Base-by-base conservation (phyloP, 2,113 vertebrate genomes). In the Butorides virescens region DNA sequence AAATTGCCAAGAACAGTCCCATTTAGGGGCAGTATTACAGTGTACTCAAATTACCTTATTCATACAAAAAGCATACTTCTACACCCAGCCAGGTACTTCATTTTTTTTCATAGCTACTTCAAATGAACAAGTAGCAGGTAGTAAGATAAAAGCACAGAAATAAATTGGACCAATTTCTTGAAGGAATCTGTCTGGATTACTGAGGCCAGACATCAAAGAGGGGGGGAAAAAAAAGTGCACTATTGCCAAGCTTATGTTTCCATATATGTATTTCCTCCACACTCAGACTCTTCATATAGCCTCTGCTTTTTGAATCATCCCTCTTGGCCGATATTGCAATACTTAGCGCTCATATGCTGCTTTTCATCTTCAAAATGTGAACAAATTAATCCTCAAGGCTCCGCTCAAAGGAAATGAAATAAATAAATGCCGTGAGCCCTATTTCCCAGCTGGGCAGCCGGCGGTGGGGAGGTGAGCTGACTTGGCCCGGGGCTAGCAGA, bases 101-200 rank as follows among this genome's bases (percentile, higher is more conserved):
- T 10, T 73, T 80, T 70, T 70, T 66, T 76, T 61, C 89, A 34
- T 47, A 72, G 71, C 62, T 76, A 30, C 86, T 88, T 88, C 91
- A 80, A 74, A 93, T 73, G 91, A 84, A 39, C 47, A 47, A 94
- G 78, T 53, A 94, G 78, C 92, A 96, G 95, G 95, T 97, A 97
- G 82, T 30, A 83, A 94, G 95, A 96, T 94, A 92, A 95, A 95
- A 95, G 89, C 73, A 27, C 27, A 70, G 88, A 89, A 79, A 92
- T 71, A 95, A 95, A 96, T 95, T 86, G 92, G 88, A 78, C 44
- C 68, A 58, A 91, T 95, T 95, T 91, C 66, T 84, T 71, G 86
- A 66, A 96, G 71, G 90, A 96, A 93, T 96, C 83, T 94, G 91
- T 96, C 96, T 96, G 91, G 78, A 96, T 94, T 92, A 93, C 93